These are phyloP conservation scores for Steinernema carpocapsae DNA, from an alignment of 2,888 invertebrate species.

Conservation along the genomic window DNA sequence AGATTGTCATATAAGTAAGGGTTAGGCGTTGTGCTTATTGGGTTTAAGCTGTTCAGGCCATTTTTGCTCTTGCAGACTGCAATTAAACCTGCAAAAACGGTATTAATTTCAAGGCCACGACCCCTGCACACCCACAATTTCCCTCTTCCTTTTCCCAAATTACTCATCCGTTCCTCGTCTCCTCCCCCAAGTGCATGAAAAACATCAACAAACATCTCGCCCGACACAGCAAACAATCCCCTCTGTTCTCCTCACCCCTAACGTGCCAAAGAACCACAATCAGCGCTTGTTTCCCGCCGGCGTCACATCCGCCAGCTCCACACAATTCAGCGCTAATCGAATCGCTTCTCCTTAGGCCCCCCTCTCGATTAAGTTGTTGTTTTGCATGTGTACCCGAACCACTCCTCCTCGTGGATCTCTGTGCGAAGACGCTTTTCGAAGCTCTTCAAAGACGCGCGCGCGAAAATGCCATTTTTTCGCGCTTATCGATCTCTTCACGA, in stretches of 20 bases:
- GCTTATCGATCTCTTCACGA: not conserved
- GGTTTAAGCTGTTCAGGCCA: too few relatives aligned
- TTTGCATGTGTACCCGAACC: not conserved
- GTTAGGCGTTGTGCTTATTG: too few relatives aligned
- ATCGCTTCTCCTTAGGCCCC: not conserved
- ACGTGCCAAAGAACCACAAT: slow-evolving; percentile 7
- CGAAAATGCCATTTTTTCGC: too few relatives aligned
- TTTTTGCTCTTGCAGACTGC: too few relatives aligned
- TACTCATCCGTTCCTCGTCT: too few relatives aligned
- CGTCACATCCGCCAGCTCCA: not conserved
- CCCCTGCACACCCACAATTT: too few relatives aligned
- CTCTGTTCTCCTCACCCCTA: not conserved
- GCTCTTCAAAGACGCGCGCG: not conserved
- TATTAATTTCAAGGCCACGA: too few relatives aligned
- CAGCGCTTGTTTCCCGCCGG: not conserved
- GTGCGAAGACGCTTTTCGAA: not conserved
- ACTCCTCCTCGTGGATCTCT: too few relatives aligned
- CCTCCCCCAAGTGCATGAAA: not conserved
- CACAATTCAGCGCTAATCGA: slow-evolving; percentile 26
- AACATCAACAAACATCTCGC: slow-evolving; percentile 12
- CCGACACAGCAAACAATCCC: not conserved
- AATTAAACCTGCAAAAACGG: too few relatives aligned
- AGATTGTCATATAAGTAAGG: too few relatives aligned
- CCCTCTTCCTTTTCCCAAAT: too few relatives aligned
- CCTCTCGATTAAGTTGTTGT: slow-evolving; percentile 26